Conservation (phyloP, 2,797 vertebrate species). For the Leptoclinus maculatus region DNA sequence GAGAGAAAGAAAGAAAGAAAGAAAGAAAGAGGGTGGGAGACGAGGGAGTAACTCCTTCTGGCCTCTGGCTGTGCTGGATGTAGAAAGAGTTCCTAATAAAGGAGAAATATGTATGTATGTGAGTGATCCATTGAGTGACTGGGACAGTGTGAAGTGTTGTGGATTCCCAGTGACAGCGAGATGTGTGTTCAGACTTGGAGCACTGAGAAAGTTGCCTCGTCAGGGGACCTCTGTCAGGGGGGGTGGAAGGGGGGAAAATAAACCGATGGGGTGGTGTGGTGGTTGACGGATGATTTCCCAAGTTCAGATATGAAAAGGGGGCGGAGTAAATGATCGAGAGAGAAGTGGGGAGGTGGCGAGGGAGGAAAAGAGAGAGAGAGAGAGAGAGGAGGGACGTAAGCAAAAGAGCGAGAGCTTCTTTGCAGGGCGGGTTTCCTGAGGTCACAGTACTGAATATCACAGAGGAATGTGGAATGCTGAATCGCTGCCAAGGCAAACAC, state of each 20-base stretch:
- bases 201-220: constrained; percentile 49
- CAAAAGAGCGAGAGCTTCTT: constrained; percentile 62
- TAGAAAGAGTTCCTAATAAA: constrained; percentile 66
- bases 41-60: constrained; percentile 24
- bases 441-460: constrained; percentile 88
- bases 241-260: constrained; percentile 47
- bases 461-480: constrained; percentile 89
- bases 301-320: constrained; percentile 65
- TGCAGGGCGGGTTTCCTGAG: constrained; percentile 86
- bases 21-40: not conserved
- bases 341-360: constrained; percentile 47
- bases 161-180: constrained; percentile 51
- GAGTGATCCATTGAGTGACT: constrained; percentile 49
- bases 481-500: constrained; percentile 86
- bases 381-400: constrained; percentile 50
- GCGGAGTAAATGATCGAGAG: constrained; percentile 52
- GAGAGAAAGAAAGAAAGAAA: constrained; percentile 18
- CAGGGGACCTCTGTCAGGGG: constrained; percentile 45
- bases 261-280: constrained; percentile 4
- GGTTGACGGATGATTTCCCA: constrained; percentile 60
- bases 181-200: constrained; percentile 43
- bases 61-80: constrained; percentile 33
- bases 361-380: constrained; percentile 41
- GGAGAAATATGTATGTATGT: constrained; percentile 60
- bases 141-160: constrained; percentile 52